Percentiles rank a stretch among this genome's conserved stretches.
These are phyloP conservation scores for Aix galericulata DNA, from an alignment of 2,113 vertebrate genomes.

Conservation along the genomic window DNA sequence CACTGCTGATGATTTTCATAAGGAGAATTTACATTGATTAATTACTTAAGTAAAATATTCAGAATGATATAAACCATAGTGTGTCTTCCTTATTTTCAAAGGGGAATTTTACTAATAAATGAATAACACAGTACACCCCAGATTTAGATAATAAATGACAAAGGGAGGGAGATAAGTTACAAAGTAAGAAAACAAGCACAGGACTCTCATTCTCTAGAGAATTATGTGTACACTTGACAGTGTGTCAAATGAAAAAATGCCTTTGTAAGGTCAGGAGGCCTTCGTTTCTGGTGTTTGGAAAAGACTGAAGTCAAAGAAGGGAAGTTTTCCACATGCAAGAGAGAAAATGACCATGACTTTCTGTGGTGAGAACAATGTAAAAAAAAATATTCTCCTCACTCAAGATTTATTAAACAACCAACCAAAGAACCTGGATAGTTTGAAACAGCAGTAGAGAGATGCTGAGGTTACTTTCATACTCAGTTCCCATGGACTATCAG, in stretches of 20 bases:
- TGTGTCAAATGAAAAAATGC: neutral
- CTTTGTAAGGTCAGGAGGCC: neutral
- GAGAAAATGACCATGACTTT: neutral
- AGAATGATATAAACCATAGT: neutral
- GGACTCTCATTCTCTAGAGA: neutral
- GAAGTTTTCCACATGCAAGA: neutral
- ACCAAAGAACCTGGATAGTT: neutral
- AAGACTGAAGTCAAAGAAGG: neutral
- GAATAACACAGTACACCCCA: fast-evolving
- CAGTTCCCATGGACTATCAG: neutral
- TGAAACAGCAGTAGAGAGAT: neutral
- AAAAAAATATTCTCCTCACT: neutral
- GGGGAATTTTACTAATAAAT: neutral
- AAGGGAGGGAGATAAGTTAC: neutral
- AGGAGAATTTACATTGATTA: neutral
- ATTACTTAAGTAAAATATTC: neutral
- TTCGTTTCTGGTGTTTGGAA: neutral
- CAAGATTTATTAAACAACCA: neutral
- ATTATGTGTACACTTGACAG: neutral
- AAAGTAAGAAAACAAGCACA: neutral
- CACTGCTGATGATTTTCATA: neutral
- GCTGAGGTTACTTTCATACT: neutral
- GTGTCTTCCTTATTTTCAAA: neutral
- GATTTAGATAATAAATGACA: neutral
- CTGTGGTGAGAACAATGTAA: neutral